Conservation (phyloP, 2,888 invertebrate species). For the Apotomis betuletana region DNA sequence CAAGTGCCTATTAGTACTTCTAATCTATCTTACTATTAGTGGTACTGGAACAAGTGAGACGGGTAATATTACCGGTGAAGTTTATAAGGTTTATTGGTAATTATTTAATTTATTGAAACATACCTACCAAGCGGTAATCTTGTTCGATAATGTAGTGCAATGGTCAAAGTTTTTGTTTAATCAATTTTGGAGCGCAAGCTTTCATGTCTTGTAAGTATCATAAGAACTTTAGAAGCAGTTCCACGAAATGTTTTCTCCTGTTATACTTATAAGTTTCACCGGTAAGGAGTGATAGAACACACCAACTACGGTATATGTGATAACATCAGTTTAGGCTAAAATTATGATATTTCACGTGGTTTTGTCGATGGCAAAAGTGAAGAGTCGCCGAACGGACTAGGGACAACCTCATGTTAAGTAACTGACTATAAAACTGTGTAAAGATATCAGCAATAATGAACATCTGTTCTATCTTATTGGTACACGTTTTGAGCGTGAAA, state of each 20-base stretch:
- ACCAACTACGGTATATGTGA: conserved; percentile 61
- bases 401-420: too few relatives aligned
- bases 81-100: neutral
- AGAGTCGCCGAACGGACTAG: neutral
- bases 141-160: too few relatives aligned
- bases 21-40: conserved; percentile 36
- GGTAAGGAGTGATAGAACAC: conserved; percentile 57
- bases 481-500: too few relatives aligned
- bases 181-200: too few relatives aligned
- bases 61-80: conserved; percentile 7
- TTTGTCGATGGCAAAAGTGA: conserved; percentile 5
- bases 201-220: too few relatives aligned
- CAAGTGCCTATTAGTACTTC: conserved; percentile 40
- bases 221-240: too few relatives aligned
- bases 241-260: too few relatives aligned
- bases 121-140: neutral
- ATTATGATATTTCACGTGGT: conserved; percentile 27
- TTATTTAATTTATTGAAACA: too few relatives aligned
- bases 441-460: too few relatives aligned
- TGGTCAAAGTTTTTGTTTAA: too few relatives aligned
- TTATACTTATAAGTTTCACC: conserved; percentile 40
- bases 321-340: conserved; percentile 49
- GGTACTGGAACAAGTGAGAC: conserved; percentile 11
- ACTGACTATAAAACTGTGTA: neutral
- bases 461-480: too few relatives aligned